Evolutionary conservation across 2,113 vertebrate genomes (phyloP), one percentile per base, ranked within the genome.

Genomic region (Neopipo cinnamomea): DNA sequence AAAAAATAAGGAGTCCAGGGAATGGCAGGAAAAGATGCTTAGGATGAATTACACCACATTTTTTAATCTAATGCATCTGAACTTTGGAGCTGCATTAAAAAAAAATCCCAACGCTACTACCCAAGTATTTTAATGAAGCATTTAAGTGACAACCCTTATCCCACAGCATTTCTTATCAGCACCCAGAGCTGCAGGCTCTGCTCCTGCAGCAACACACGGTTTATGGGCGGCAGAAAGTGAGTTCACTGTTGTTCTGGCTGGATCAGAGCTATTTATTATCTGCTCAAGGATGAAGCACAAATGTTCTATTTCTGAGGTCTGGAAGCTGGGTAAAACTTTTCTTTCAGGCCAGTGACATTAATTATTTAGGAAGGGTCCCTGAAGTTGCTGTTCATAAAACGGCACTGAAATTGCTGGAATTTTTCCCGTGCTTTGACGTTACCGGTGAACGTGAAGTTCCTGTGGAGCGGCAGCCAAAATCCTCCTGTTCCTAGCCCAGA

Each of bases 401-500:
- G 4, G 56, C 25, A 22, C 15, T 27, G 56, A 16, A 56, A 42
- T 14, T 14, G 11, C 11, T 12, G 25, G 30, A 33, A 1, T 44
- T 39, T 37, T 15, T 50, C 10, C 70, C 18, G 47, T 4, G 76
- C 63, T 75, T 27, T 46, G 42, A n/a, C 6, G 0, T 41, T 37
- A 28, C 5, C 0, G 0, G 55, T 7, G 56, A 78, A 30, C 2
- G 5, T 0, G 11, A 28, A 81, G 39, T 52, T 47, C 28, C 49
- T 17, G 15, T 22, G 6, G 75, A 52, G 52, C 1, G 9, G 28
- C 5, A 31, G 55, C 37, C 80, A 37, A 72, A 79, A 19, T 9
- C 47, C 25, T 39, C 23, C 39, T 17, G 49, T 11, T 12, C 59
- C 37, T 9, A 1, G 9, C 2, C 28, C 33, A 13, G 8, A 52